phyloP scores from a whole-genome alignment of 2,888 invertebrate species.

The Oscheius sp. region DNA sequence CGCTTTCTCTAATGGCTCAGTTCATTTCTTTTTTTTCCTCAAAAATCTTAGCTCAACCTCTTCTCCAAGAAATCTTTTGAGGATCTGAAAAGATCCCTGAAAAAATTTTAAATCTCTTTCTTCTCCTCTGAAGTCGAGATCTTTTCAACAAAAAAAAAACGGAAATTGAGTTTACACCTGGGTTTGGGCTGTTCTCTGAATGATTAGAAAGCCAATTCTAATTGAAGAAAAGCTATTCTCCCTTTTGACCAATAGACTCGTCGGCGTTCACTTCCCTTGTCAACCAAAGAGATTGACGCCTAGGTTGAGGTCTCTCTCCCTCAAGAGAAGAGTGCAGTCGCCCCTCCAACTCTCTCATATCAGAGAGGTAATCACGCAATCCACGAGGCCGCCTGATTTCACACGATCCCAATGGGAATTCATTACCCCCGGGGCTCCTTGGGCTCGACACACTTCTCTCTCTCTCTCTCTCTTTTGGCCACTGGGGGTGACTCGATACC shows the following conservation, averaged over 20 bases:
- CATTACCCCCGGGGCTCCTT: slow-evolving; percentile 11
- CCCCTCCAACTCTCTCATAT: neutral
- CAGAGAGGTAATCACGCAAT: slow-evolving; percentile 29
- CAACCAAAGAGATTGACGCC: neutral
- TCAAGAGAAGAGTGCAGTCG: neutral
- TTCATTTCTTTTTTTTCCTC: too few species aligned
- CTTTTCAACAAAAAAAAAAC: too few species aligned
- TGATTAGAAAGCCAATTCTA: neutral
- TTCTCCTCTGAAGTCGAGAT: too few species aligned
- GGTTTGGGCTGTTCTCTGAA: too few species aligned
- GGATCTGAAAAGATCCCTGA: too few species aligned
- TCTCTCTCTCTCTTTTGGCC: too few species aligned
- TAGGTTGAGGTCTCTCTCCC: neutral
- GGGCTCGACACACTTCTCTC: neutral
- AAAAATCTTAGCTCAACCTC: too few species aligned
- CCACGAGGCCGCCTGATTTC: slow-evolving; percentile 26
- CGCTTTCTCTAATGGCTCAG: too few species aligned
- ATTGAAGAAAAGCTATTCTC: neutral
- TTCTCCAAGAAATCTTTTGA: too few species aligned
- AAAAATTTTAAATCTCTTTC: too few species aligned
- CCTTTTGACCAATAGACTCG: neutral
- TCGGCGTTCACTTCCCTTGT: neutral
- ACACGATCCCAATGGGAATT: slow-evolving; percentile 31
- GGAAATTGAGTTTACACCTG: too few species aligned
- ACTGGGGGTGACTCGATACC: too few species aligned